A percentile compares a stretch with the other conserved stretches of the same genome.
phyloP scores from a whole-genome alignment of 2,113 vertebrate species.

The Stomatorhinus ivindoensis region DNA sequence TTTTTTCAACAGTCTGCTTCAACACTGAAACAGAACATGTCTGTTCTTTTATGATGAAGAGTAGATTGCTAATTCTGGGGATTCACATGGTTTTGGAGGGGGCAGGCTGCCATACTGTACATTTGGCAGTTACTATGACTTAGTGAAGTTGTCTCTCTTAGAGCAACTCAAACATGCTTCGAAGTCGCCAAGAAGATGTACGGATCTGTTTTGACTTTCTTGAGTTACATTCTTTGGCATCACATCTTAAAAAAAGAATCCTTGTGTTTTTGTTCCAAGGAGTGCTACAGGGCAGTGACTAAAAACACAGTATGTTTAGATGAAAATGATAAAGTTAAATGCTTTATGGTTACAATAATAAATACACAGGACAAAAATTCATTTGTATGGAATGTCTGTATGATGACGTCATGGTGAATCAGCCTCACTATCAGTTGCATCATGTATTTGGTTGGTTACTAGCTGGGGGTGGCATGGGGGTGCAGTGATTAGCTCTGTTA shows the following conservation, averaged over 20 bases:
- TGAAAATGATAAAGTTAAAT: background rate
- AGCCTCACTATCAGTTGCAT: background rate
- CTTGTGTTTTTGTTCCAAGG: background rate
- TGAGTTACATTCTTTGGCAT: background rate
- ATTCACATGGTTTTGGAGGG: background rate
- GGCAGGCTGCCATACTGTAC: background rate
- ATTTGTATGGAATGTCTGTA: background rate
- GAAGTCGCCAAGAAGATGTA: background rate
- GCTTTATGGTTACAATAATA: background rate
- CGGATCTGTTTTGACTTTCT: background rate
- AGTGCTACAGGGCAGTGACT: background rate
- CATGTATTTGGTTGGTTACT: background rate
- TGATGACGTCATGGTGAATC: background rate
- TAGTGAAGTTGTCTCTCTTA: background rate
- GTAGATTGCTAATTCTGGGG: background rate
- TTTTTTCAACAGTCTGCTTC: background rate
- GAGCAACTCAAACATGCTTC: background rate
- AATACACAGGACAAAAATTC: background rate
- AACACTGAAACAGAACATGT: background rate
- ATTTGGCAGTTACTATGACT: background rate
- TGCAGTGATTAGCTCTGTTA: background rate
- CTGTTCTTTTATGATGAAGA: background rate
- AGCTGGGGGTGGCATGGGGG: background rate
- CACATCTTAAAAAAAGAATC: background rate
- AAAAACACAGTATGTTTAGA: background rate